Conservation (phyloP, 2,113 vertebrate genomes). For the cattle (Bos taurus) region DNA sequence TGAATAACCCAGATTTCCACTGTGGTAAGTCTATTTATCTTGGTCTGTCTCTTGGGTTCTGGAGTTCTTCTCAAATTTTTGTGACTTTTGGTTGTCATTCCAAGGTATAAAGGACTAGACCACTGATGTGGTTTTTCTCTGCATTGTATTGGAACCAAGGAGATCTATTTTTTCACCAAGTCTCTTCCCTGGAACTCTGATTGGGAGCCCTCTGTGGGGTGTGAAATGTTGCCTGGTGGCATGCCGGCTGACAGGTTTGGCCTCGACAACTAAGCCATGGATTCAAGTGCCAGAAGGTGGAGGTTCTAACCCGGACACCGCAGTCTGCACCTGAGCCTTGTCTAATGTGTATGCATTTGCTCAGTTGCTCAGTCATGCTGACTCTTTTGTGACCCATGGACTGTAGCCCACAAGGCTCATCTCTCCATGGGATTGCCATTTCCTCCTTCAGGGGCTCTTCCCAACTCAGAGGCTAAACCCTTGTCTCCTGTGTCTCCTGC, state of each 20-base stretch:
- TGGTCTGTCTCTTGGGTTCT: neutral
- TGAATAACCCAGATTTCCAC: neutral
- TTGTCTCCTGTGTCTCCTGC: neutral
- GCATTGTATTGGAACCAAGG: neutral
- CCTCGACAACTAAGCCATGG: neutral
- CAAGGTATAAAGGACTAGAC: neutral
- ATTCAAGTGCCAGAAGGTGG: neutral
- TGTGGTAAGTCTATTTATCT: neutral
- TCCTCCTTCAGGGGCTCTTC: neutral
- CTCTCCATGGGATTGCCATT: neutral
- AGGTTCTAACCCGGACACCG: neutral
- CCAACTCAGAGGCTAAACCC: neutral
- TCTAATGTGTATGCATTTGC: neutral
- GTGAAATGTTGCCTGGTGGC: neutral
- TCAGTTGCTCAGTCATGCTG: neutral
- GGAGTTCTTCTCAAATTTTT: neutral
- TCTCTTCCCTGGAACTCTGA: neutral
- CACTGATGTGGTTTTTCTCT: neutral
- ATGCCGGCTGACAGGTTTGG: neutral
- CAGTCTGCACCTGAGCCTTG: neutral
- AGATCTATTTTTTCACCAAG: neutral
- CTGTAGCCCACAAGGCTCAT: neutral
- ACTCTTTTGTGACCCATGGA: neutral
- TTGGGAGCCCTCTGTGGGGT: neutral
- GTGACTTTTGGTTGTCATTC: neutral